Evolutionary conservation across 2,888 invertebrate genomes (phyloP).

Genomic region (Nomada goodeniana): DNA sequence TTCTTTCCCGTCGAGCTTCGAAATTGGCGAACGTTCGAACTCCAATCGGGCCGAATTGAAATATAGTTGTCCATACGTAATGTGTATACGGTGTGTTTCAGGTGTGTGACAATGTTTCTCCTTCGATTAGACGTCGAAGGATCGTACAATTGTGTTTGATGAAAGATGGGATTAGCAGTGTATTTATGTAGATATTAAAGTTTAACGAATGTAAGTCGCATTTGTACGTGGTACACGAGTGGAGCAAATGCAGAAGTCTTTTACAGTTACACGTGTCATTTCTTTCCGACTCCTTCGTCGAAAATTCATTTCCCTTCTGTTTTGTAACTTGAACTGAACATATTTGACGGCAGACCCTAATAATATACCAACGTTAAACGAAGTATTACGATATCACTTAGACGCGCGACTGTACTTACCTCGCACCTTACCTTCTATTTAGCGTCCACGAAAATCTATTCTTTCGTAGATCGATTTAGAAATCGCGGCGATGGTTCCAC

Average conservation of each 20-base stretch:
- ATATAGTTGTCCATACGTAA: slow-evolving; percentile 18
- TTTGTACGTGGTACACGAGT: slow-evolving; percentile 22
- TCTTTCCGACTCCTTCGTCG: background rate
- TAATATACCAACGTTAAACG: too few relatives aligned
- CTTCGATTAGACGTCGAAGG: slow-evolving; percentile 31
- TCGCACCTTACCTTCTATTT: too few relatives aligned
- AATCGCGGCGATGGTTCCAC: background rate
- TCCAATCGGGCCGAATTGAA: slow-evolving; percentile 14
- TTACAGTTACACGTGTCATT: slow-evolving; percentile 17
- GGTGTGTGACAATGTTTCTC: slow-evolving; percentile 17
- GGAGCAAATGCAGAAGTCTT: slow-evolving; percentile 36
- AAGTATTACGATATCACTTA: too few relatives aligned
- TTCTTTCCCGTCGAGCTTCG: background rate
- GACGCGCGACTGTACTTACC: too few relatives aligned
- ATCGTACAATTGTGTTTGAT: slow-evolving; percentile 44
- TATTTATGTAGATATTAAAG: slow-evolving; percentile 62
- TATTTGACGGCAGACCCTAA: too few relatives aligned
- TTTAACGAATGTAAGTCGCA: slow-evolving; percentile 43
- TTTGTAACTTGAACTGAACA: too few relatives aligned
- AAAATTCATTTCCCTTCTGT: background rate
- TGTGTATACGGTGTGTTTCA: slow-evolving; percentile 20
- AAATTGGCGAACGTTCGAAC: background rate
- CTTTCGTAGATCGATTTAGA: background rate
- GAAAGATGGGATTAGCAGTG: slow-evolving; percentile 16
- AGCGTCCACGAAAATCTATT: background rate